Evolutionary conservation across 2,888 invertebrate genomes (phyloP).

Genomic region (Euplexia lucipara): DNA sequence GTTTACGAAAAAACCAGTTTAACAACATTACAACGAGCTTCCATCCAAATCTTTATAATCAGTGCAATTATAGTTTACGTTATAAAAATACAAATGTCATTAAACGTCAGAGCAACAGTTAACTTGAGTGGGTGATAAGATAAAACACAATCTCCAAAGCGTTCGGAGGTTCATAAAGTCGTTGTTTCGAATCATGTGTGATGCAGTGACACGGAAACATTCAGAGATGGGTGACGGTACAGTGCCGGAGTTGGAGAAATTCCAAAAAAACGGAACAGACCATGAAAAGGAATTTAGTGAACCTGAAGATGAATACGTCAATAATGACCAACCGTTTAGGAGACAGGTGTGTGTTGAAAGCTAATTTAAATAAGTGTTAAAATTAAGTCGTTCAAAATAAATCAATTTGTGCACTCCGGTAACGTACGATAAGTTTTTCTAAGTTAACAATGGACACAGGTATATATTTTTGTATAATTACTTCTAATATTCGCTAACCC

Average conservation of each 20-base stretch:
- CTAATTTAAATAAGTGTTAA: constrained; percentile 35
- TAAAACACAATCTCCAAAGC: constrained; percentile 69
- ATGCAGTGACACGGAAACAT: constrained; percentile 70
- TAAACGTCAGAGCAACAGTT: constrained; percentile 48
- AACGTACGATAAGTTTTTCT: constrained; percentile 13
- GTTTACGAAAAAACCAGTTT: constrained; percentile 28
- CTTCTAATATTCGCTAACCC: constrained; percentile 24
- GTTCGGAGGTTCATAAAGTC: constrained; percentile 68
- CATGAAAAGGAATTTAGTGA: constrained; percentile 70
- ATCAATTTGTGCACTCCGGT: constrained; percentile 14
- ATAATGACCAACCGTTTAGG: constrained; percentile 71
- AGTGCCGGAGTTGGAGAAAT: constrained; percentile 80
- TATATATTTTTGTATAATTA: constrained; percentile 32
- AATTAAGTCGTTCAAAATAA: not conserved
- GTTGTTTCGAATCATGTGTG: constrained; percentile 65
- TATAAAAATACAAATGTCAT: constrained; percentile 48
- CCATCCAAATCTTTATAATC: constrained; percentile 1
- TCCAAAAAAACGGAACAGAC: constrained; percentile 73
- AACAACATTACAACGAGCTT: constrained; percentile 2
- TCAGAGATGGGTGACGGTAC: constrained; percentile 78
- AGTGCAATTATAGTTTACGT: constrained; percentile 26
- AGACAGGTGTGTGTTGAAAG: constrained; percentile 82
- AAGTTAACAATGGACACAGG: constrained; percentile 49
- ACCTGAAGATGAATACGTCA: constrained; percentile 63
- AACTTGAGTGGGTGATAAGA: constrained; percentile 74